Conservation (phyloP, 2,113 vertebrate genomes). For the Hippopotamus amphibius region DNA sequence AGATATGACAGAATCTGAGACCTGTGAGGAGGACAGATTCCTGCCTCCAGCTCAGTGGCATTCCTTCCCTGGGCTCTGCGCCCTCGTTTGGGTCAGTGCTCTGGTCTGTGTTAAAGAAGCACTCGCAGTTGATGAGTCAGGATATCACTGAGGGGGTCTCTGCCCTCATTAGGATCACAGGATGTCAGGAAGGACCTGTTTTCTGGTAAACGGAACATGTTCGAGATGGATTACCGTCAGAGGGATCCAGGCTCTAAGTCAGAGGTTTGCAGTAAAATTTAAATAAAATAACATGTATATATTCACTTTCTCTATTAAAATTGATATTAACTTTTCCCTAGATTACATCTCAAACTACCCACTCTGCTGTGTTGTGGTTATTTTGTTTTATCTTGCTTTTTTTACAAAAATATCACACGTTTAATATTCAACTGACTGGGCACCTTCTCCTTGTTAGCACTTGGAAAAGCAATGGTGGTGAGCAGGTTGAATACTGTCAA, state of each 20-base stretch:
- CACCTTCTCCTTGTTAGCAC: background rate
- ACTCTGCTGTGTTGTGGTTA: background rate
- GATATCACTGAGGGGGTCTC: background rate
- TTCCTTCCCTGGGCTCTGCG: background rate
- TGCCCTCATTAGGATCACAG: background rate
- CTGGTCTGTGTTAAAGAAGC: background rate
- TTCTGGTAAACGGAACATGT: background rate
- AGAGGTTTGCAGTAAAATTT: constrained; percentile 40
- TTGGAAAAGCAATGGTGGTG: background rate
- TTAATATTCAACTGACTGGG: background rate
- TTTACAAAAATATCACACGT: background rate
- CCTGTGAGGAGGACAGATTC: background rate
- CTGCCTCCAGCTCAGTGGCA: background rate
- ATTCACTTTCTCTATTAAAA: constrained; percentile 31
- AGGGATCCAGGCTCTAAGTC: background rate
- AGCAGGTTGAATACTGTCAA: background rate
- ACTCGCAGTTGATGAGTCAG: background rate
- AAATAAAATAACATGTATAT: background rate
- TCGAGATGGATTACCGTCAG: background rate
- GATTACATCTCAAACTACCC: background rate
- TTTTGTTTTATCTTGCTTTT: background rate
- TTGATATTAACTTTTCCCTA: background rate
- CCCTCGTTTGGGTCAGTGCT: background rate
- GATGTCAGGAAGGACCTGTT: background rate
- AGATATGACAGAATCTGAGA: background rate